phyloP scores from a whole-genome alignment of 2,113 vertebrate species.

The Meleagris gallopavo region DNA sequence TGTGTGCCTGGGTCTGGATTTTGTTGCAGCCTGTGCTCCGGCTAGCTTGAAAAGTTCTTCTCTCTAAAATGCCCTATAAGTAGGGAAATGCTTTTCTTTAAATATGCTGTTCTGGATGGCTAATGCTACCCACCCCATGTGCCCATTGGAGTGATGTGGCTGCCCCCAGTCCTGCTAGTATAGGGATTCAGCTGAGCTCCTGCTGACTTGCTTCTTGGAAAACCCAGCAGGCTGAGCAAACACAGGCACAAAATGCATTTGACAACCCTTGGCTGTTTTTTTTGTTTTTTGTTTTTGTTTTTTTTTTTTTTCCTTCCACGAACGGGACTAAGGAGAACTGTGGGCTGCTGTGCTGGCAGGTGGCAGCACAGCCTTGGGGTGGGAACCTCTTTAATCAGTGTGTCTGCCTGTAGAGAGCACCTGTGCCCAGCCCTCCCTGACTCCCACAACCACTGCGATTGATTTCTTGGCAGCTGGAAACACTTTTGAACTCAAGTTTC shows the following conservation, averaged over 20 bases:
- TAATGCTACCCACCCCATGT: not conserved
- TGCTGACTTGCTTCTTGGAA: not conserved
- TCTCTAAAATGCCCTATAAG: not conserved
- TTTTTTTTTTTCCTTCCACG: not conserved
- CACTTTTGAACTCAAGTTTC: not conserved
- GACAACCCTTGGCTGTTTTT: not conserved
- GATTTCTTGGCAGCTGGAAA: not conserved
- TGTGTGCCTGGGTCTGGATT: not conserved
- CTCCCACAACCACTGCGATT: not conserved
- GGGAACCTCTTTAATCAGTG: not conserved
- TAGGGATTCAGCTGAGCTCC: not conserved
- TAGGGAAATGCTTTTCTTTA: not conserved
- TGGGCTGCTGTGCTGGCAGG: not conserved
- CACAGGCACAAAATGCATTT: not conserved
- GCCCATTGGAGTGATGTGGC: fast-evolving
- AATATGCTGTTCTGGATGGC: not conserved
- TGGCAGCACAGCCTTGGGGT: fast-evolving
- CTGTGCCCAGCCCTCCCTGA: not conserved
- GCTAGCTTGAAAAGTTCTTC: not conserved
- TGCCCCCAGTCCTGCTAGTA: not conserved
- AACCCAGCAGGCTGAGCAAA: not conserved
- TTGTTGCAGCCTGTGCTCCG: not conserved
- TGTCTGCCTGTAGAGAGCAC: not conserved
- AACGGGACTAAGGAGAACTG: not conserved
- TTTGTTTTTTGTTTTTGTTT: too few species aligned